These are phyloP conservation scores for Zosterops japonicus DNA, from an alignment of 2,113 vertebrate species.

Conservation along the genomic window DNA sequence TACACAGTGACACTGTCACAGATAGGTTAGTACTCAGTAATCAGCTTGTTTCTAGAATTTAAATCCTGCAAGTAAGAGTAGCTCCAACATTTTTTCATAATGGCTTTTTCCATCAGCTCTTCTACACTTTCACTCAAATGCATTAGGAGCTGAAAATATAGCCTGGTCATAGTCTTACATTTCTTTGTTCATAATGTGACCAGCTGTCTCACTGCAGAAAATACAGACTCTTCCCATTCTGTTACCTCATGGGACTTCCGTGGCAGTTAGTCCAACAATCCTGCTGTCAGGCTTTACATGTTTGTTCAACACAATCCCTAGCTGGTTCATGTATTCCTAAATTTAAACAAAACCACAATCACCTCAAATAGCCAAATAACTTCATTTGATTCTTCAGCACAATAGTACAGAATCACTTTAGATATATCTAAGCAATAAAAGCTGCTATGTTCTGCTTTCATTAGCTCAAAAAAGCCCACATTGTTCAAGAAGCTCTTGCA, in stretches of 20 bases:
- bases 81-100: not conserved
- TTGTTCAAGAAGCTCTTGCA: not conserved
- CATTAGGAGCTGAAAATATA: not conserved
- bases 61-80: not conserved
- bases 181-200: not conserved
- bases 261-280: not conserved
- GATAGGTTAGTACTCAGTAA: not conserved
- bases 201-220: not conserved
- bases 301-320: not conserved
- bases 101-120: not conserved
- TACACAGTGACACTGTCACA: not conserved
- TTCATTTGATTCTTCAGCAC: slow-evolving; percentile 11
- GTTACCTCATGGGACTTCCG: not conserved
- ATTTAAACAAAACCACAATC: not conserved
- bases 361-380: not conserved
- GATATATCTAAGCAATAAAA: slow-evolving; percentile 40
- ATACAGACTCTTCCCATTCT: not conserved
- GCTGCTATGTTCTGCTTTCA: not conserved
- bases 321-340: not conserved
- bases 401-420: not conserved
- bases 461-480: not conserved
- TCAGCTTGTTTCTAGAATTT: slow-evolving; percentile 24
- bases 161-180: not conserved
- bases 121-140: not conserved
- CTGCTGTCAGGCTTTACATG: not conserved